Evolutionary conservation across 2,113 vertebrate genomes (phyloP).

Genomic region (Mungos mungo): DNA sequence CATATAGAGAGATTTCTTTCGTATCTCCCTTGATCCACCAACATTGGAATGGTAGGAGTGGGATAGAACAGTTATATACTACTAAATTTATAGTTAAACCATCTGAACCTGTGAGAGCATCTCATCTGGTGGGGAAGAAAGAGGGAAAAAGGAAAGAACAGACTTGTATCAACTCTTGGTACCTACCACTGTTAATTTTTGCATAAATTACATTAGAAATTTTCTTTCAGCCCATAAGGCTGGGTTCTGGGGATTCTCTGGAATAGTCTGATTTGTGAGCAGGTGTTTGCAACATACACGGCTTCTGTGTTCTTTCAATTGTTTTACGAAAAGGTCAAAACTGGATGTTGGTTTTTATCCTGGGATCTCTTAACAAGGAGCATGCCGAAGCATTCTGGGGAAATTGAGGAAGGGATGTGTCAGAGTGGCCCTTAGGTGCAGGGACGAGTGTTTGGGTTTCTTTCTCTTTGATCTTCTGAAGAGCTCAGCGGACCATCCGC

Average conservation of each 20-base stretch:
- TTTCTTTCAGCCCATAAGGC: neutral
- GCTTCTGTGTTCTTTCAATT: neutral
- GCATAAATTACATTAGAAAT: neutral
- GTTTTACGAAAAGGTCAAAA: neutral
- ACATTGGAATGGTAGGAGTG: neutral
- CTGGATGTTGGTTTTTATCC: neutral
- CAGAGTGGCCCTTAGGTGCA: neutral
- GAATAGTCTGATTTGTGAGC: neutral
- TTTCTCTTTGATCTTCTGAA: conserved; percentile 1
- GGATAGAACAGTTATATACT: neutral
- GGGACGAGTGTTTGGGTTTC: neutral
- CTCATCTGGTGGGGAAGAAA: neutral
- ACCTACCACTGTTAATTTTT: neutral
- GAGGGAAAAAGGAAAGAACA: neutral
- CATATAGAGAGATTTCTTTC: neutral
- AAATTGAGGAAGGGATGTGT: neutral
- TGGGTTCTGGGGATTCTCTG: neutral
- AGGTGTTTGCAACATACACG: neutral
- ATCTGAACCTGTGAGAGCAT: neutral
- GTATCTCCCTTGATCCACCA: neutral
- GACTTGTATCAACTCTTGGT: neutral
- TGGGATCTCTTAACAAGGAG: neutral
- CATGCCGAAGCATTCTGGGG: neutral
- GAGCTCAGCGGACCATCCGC: neutral
- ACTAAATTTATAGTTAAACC: neutral